These are phyloP conservation scores for Proteles cristata DNA, from an alignment of 2,113 vertebrate genomes.

Conservation along the genomic window DNA sequence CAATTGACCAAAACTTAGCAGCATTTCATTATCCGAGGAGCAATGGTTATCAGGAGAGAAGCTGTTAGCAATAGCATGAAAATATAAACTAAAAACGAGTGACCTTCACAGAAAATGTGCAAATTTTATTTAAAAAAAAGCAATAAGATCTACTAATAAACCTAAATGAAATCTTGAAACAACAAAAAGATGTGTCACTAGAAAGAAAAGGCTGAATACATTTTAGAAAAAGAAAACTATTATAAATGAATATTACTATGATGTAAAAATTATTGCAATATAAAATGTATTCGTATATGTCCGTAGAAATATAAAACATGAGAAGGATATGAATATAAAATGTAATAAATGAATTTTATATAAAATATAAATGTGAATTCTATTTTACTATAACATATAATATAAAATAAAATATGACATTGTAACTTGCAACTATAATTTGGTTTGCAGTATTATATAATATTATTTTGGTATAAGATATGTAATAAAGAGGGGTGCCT, in stretches of 20 bases:
- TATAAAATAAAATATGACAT: neutral
- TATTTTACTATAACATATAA: neutral
- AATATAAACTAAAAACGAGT: neutral
- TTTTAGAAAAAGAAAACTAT: neutral
- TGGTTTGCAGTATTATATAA: neutral
- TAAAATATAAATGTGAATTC: neutral
- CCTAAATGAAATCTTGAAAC: neutral
- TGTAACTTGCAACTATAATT: neutral
- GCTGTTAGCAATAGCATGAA: neutral
- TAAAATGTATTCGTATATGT: neutral
- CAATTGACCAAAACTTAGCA: neutral
- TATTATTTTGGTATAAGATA: neutral
- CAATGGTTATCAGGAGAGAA: neutral
- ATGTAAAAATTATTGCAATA: neutral
- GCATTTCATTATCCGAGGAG: neutral
- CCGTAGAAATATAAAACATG: neutral
- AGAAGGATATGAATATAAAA: neutral
- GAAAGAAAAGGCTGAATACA: neutral
- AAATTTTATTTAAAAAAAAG: neutral
- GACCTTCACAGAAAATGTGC: neutral
- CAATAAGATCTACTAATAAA: neutral
- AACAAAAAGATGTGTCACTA: neutral
- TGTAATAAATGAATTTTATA: neutral
- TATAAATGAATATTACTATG: neutral
- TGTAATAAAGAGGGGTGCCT: neutral